A percentile compares a stretch with the other conserved stretches of the same genome.
phyloP scores from a whole-genome alignment of 2,888 invertebrate species.

The Prosapia bicincta region DNA sequence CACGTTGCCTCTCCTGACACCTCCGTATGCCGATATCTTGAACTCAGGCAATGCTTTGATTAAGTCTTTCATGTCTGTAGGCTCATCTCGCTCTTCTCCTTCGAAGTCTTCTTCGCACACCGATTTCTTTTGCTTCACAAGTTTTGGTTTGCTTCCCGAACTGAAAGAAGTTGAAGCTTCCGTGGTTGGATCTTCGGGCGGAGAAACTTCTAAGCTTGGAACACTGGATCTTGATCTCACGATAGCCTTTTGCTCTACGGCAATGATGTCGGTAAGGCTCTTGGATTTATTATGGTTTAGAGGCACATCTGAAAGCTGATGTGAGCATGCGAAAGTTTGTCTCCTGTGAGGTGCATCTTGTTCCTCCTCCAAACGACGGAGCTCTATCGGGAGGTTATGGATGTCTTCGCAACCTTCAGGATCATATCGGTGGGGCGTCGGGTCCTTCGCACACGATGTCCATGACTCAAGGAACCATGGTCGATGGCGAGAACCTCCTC shows the following conservation, averaged over 20 bases:
- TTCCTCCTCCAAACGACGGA: constrained; percentile 70
- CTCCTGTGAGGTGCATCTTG: constrained; percentile 44
- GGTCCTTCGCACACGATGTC: constrained; percentile 52
- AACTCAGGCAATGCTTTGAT: constrained; percentile 64
- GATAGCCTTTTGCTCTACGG: constrained; percentile 57
- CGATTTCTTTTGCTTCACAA: constrained; percentile 84
- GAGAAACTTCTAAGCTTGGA: constrained; percentile 24
- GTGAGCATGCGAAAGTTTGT: constrained; percentile 52
- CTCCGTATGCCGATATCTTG: constrained; percentile 44
- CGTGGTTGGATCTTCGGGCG: constrained; percentile 26
- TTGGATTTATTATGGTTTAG: constrained; percentile 67
- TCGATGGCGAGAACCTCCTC: constrained; percentile 55
- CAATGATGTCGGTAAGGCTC: constrained; percentile 78
- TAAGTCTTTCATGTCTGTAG: constrained; percentile 64
- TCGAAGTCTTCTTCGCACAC: constrained; percentile 59
- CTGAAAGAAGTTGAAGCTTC: constrained; percentile 39
- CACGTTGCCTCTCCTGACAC: constrained; percentile 51
- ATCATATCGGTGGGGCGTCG: constrained; percentile 49
- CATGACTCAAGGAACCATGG: constrained; percentile 81
- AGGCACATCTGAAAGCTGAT: constrained; percentile 42
- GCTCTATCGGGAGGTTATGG: constrained; percentile 78
- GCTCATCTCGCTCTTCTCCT: constrained; percentile 41
- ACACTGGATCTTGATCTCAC: constrained; percentile 49
- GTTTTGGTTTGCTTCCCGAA: constrained; percentile 56
- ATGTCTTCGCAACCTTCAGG: constrained; percentile 56